Percentiles rank a stretch among this genome's conserved stretches.
Evolutionary conservation across 2,888 invertebrate genomes (phyloP).

Genomic region (Spisula subtruncata): DNA sequence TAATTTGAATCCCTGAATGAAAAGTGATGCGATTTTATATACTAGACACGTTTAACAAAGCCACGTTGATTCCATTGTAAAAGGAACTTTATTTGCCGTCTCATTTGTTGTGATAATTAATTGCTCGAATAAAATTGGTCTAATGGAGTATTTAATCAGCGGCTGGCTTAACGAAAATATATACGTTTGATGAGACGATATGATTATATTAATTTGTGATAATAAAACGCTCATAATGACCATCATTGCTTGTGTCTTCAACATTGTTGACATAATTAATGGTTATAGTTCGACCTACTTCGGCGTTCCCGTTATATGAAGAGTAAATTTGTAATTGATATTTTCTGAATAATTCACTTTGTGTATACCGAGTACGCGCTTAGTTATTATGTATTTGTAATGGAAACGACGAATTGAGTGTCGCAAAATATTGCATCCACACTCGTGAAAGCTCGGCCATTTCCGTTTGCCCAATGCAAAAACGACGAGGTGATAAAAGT

Average conservation of each 20-base stretch:
- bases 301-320: not conserved
- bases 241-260: not conserved
- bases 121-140: not conserved
- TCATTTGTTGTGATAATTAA: not conserved
- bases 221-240: not conserved
- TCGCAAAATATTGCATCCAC: no score
- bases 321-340: constrained; percentile 11
- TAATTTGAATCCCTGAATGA: not conserved
- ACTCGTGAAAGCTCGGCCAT: no score
- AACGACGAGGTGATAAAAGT: no score
- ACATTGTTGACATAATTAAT: not conserved
- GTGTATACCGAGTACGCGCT: no score
- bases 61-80: not conserved
- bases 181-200: not conserved
- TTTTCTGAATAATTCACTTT: no score
- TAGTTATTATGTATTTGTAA: no score
- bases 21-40: not conserved
- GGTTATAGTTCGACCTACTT: not conserved
- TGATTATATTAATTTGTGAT: not conserved
- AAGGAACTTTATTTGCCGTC: not conserved
- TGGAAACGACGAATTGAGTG: no score
- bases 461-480: no score
- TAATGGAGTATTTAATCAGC: not conserved
- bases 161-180: not conserved
- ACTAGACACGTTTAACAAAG: not conserved